Evolutionary conservation across 2,888 invertebrate genomes (phyloP).

Genomic region (Cactoblastis cactorum): DNA sequence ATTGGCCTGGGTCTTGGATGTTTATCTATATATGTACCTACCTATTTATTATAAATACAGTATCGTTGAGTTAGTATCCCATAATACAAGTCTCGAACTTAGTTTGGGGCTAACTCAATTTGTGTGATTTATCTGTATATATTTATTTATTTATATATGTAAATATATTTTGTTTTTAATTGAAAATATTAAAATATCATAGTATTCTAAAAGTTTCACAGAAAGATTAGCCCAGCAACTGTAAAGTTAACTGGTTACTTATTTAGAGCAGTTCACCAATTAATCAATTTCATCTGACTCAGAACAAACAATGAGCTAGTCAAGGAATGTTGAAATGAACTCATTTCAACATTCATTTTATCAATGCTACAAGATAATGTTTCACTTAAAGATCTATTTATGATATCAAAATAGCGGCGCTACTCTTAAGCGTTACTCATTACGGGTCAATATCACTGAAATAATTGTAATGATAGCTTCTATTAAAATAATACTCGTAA

Average conservation of each 20-base stretch:
- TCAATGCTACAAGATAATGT: constrained; percentile 30
- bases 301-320: constrained; percentile 42
- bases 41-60: too few relatives aligned
- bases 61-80: too few relatives aligned
- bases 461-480: background rate
- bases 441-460: constrained; percentile 1
- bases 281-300: constrained; percentile 51
- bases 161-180: too few relatives aligned
- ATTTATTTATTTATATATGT: too few relatives aligned
- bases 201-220: background rate
- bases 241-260: constrained; percentile 35
- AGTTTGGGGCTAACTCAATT: too few relatives aligned
- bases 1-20: too few relatives aligned
- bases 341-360: constrained; percentile 49
- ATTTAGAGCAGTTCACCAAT: constrained; percentile 36
- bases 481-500: background rate
- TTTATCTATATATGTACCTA: too few relatives aligned
- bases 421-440: background rate
- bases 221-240: constrained; percentile 25
- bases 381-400: constrained; percentile 14
- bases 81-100: too few relatives aligned
- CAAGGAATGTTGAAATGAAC: too few relatives aligned
- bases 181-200: too few relatives aligned
- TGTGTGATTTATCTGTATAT: too few relatives aligned
- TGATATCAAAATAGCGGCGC: constrained; percentile 15